Base-by-base conservation (phyloP, 2,113 vertebrate species). In the Nestor notabilis region DNA sequence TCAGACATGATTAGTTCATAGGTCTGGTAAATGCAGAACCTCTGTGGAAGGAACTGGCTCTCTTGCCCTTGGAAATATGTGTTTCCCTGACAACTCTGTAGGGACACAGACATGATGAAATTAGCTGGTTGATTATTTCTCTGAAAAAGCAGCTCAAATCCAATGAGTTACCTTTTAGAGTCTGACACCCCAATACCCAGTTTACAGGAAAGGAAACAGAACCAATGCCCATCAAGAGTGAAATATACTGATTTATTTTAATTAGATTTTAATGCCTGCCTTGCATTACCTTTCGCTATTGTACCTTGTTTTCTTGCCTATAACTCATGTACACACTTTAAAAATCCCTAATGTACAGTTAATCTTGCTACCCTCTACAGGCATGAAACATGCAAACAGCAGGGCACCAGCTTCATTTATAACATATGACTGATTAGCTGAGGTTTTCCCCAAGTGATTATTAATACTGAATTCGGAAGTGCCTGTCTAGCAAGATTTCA, bases 21-120 rank as follows among this genome's bases (percentile, higher is more conserved):
- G 44, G 53, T 83, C 35, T 86, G 27, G 13, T 35, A 68, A 76
- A 46, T 72, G 27, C 29, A 74, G 80, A 92, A 74, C 49, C 76
- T 80, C 39, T 41, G 58, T 52, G 37, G 85, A 47, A 65, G 70
- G 60, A 83, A 69, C 11, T 35, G 49, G 20, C 43, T 76, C 20
- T 75, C 66, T 83, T 92, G 35, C 16, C 43, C 47, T 64, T 33
- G 37, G 44, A 85, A 65, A 79, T 61, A 65, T 9, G 28, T 82
- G 63, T 91, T 96, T 90, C 93, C 86, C 52, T 92, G 91, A 81
- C 89, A 95, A 76, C 71, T 92, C 83, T 94, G 76, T 39, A 83
- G 92, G 86, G 47, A 44, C 47, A 86, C 20, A 76, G 49, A 61
- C 23, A 56, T 8, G 2, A 9, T 78, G 43, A 93, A 82, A 88